Conservation (phyloP, 2,888 invertebrate species). For the Rhyacophila evoluta region DNA sequence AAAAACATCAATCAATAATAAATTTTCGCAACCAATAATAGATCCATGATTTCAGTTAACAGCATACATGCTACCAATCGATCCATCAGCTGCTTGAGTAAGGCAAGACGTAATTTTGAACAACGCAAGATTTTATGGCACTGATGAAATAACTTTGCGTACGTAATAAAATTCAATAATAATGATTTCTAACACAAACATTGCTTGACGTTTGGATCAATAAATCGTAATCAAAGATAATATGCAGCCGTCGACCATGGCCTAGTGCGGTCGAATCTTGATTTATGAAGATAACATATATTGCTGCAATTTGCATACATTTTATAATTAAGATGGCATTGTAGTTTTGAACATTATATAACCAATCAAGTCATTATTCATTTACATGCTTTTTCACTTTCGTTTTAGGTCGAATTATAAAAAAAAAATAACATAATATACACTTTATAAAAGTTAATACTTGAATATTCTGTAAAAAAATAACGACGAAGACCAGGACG, state of each 20-base stretch:
- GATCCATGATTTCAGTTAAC: background rate
- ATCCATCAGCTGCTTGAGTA: background rate
- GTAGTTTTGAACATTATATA: too few species aligned
- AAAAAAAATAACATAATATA: too few species aligned
- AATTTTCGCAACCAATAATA: background rate
- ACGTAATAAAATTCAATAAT: background rate
- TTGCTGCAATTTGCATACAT: too few species aligned
- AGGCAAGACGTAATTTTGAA: background rate
- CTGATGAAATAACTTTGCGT: conserved; percentile 2
- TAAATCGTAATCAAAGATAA: background rate
- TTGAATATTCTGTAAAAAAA: too few species aligned
- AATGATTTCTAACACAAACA: background rate
- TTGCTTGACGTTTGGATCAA: background rate
- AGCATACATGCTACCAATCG: too few species aligned
- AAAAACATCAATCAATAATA: background rate
- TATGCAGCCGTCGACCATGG: background rate
- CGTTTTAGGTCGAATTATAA: too few species aligned
- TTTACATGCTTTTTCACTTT: too few species aligned
- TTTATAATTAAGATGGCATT: too few species aligned
- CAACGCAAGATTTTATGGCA: background rate
- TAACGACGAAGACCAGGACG: too few species aligned
- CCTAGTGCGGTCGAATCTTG: background rate
- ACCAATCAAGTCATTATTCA: too few species aligned
- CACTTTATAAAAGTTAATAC: too few species aligned
- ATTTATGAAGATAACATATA: background rate